phyloP scores from a whole-genome alignment of 2,113 vertebrate species.

The Helogale parvula region DNA sequence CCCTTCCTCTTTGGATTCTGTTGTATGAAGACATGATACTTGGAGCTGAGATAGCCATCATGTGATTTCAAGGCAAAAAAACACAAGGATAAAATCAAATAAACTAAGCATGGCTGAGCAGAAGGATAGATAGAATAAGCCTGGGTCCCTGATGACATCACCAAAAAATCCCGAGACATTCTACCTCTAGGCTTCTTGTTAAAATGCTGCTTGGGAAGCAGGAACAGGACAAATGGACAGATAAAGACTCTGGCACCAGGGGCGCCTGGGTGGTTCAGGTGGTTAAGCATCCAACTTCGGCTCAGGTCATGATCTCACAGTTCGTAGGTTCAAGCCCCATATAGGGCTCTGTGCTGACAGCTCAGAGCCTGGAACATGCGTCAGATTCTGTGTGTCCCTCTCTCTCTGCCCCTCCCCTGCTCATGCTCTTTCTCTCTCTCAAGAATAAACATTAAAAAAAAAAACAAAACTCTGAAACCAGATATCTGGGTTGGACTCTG shows the following conservation, averaged over 20 bases:
- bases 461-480: not conserved
- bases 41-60: not conserved
- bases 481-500: not conserved
- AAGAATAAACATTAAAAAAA: too few relatives aligned
- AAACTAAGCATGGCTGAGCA: not conserved
- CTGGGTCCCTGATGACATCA: not conserved
- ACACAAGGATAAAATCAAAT: not conserved
- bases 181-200: not conserved
- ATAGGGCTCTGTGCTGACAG: too few relatives aligned
- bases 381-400: too few relatives aligned
- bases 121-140: not conserved
- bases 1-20: not conserved
- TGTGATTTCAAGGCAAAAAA: slow-evolving; percentile 12
- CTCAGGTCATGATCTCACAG: too few relatives aligned
- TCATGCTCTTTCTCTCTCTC: too few relatives aligned
- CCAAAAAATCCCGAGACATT: not conserved
- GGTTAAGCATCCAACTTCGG: too few relatives aligned
- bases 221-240: not conserved
- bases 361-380: too few relatives aligned
- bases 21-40: not conserved
- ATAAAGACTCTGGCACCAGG: not conserved
- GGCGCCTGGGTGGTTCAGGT: too few relatives aligned
- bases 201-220: not conserved
- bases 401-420: too few relatives aligned
- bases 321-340: too few relatives aligned